Conservation (phyloP, 2,888 invertebrate genomes). For the Oithona nana region DNA sequence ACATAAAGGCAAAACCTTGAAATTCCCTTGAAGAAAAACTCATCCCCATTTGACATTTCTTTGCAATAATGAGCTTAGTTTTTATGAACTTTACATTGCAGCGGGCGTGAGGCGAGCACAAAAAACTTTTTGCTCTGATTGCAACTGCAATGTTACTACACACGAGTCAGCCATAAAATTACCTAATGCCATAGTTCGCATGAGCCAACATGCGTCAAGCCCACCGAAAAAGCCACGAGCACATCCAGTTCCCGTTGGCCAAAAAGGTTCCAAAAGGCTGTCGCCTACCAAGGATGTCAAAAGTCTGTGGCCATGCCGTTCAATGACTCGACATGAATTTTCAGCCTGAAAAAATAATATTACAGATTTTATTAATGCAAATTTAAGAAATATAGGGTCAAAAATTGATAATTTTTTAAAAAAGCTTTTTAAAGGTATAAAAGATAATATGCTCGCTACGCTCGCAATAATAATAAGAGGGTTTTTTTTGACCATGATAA, state of each 20-base stretch:
- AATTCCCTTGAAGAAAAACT: no score
- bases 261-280: constrained; percentile 88
- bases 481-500: no score
- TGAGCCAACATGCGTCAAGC: constrained; percentile 88
- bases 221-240: constrained; percentile 89
- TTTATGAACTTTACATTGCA: background rate
- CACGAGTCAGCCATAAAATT: constrained; percentile 27
- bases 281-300: constrained; percentile 85
- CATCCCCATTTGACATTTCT: no score
- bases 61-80: no score
- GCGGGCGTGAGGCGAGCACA: background rate
- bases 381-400: no score
- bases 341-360: constrained; percentile 33
- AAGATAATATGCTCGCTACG: no score
- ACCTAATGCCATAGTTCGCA: constrained; percentile 55
- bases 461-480: no score
- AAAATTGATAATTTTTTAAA: no score
- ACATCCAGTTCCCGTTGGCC: constrained; percentile 98
- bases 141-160: no score
- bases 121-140: background rate
- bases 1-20: no score
- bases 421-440: no score
- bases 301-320: constrained; percentile 51
- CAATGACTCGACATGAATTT: constrained; percentile 69
- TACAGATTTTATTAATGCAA: no score